Base-by-base conservation (phyloP, 2,113 vertebrate species). In the Podiceps cristatus region DNA sequence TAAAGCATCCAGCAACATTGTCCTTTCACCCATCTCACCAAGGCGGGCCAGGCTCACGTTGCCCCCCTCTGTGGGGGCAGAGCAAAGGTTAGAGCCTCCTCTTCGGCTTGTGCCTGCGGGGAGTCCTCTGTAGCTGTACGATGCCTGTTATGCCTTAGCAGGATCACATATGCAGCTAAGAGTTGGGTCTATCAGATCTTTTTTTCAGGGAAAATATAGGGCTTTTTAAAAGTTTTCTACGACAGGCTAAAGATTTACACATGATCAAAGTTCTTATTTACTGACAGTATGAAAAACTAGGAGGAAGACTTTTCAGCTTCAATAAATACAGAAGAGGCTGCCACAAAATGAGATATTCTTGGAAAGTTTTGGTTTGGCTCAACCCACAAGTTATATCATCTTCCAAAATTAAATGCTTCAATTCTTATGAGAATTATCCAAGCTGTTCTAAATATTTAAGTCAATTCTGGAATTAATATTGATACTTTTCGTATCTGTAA, bases 181-280 rank as follows among this genome's bases (percentile, higher is more conserved):
- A 74, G 23, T 2, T 10, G 15, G 60, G 60, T 74, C 29, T 28
- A 17, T 14, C 11, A 47, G 23, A 18, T 2, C 3, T 18, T 47
- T 37, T 69, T 82, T 53, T 45, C 50, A 69, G 45, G 12, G 24
- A 35, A 63, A 63, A 6, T 6, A 0, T 7, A 5, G 3, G 2
- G 1, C 0, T 2, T 24, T 14, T 18, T 8, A 0, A 4, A 23
- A 4, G 42, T 49, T 76, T 74, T 42, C 42, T 55, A 5, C 25
- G 10, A 11, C 11, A 44, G 20, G 16, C 56, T 68, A 25, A 63
- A 75, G n/a, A 16, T 55, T 19, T n/a, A 44, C 25, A 40, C 6
- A 18, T 17, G 10, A 66, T 47, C 37, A 14, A 81, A 55, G 9
- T 11, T 35, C 44, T 66, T 69, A 28, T 56, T 85, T 60, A 42